Evolutionary conservation across 2,797 vertebrate genomes (phyloP).

Genomic region (Gorsachius magnificus): DNA sequence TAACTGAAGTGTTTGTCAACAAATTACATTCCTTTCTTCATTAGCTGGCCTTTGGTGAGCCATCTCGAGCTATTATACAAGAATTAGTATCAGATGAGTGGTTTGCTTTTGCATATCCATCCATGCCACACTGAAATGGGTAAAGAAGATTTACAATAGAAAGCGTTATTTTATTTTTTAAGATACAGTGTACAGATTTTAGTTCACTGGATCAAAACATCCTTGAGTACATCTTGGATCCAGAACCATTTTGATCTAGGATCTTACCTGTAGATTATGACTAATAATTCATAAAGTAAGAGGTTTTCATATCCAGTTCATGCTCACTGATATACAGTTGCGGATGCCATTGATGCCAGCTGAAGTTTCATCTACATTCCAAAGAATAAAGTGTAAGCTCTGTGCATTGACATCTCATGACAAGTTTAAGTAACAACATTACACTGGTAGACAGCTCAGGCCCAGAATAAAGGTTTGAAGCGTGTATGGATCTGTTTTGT

Average conservation of each 20-base stretch:
- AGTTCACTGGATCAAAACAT: background rate
- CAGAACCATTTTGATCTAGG: background rate
- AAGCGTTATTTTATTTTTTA: background rate
- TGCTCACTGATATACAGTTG: background rate
- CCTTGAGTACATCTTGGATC: background rate
- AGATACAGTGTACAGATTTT: background rate
- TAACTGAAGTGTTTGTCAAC: conserved; percentile 72
- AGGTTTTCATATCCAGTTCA: background rate
- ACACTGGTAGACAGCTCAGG: background rate
- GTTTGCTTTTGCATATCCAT: conserved; percentile 17
- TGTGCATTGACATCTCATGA: background rate
- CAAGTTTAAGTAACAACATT: background rate
- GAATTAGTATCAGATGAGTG: conserved; percentile 13
- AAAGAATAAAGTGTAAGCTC: background rate
- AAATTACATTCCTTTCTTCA: conserved; percentile 61
- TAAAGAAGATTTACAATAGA: background rate
- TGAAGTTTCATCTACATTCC: background rate
- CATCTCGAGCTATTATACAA: conserved; percentile 54
- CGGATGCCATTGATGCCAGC: background rate
- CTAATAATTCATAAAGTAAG: background rate
- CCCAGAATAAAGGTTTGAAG: background rate
- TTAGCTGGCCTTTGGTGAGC: conserved; percentile 52
- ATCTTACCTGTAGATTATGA: background rate
- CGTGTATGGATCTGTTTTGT: background rate
- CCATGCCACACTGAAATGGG: background rate